These are phyloP conservation scores for Poeciliopsis retropinna DNA, from an alignment of 2,113 vertebrate genomes.

Conservation along the genomic window DNA sequence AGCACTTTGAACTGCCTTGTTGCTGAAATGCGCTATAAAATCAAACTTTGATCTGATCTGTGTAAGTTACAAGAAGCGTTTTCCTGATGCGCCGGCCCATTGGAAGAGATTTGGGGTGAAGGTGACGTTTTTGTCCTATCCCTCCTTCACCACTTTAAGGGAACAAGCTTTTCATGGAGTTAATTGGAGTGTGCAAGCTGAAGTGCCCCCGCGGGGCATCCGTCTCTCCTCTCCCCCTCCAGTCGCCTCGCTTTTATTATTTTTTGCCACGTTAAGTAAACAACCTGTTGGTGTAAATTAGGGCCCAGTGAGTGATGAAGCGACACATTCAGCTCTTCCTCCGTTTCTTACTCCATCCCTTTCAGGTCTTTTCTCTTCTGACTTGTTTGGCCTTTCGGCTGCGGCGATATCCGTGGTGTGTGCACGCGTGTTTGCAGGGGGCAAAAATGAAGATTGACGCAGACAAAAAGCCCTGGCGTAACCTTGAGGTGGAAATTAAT, in stretches of 20 bases:
- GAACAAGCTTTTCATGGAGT: conserved; percentile 73
- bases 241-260: conserved; percentile 74
- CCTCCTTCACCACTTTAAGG: conserved; percentile 45
- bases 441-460: conserved; percentile 76
- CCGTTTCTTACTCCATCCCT: conserved; percentile 58
- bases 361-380: conserved; percentile 73
- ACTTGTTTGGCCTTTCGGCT: conserved; percentile 72
- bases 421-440: conserved; percentile 57
- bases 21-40: too few relatives aligned
- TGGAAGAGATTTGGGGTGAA: conserved; percentile 53
- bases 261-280: conserved; percentile 75
- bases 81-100: conserved; percentile 8
- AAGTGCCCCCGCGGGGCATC: conserved; percentile 73
- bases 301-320: conserved; percentile 77
- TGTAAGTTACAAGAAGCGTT: background rate
- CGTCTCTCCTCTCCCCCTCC: conserved; percentile 57
- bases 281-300: conserved; percentile 82
- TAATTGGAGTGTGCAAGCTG: conserved; percentile 80
- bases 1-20: too few relatives aligned
- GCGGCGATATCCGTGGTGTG: conserved; percentile 48
- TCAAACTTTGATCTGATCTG: background rate
- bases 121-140: conserved; percentile 34
- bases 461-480: conserved; percentile 77
- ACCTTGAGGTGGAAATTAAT: conserved; percentile 85
- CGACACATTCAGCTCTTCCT: conserved; percentile 59